Evolutionary conservation across 2,797 vertebrate species (phyloP).

Genomic region (Arrhamphus sclerolepis): DNA sequence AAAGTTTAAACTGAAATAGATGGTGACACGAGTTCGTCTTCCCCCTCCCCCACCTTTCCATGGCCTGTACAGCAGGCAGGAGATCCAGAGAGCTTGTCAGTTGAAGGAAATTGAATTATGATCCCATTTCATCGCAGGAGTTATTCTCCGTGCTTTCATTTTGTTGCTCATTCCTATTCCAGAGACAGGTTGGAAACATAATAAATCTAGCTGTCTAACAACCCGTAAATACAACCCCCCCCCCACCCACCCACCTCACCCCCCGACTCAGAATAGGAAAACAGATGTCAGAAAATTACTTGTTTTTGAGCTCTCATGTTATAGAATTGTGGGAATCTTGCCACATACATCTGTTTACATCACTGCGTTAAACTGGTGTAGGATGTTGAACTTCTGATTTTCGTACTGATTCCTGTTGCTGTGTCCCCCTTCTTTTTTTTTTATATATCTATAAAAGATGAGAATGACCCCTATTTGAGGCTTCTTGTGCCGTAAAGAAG

Average conservation of each 20-base stretch:
- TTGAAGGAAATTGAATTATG: conserved; percentile 63
- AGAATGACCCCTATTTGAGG: too few relatives aligned
- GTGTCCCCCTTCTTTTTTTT: too few relatives aligned
- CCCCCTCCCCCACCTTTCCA: conserved; percentile 1
- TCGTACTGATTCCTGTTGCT: background rate
- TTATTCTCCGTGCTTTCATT: conserved; percentile 31
- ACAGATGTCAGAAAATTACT: background rate
- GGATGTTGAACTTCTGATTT: conserved; percentile 11
- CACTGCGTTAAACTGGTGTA: conserved; percentile 2
- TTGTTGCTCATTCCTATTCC: conserved; percentile 10
- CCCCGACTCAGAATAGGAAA: background rate
- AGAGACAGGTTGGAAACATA: conserved; percentile 5
- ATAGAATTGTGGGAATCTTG: background rate
- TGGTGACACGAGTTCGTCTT: background rate
- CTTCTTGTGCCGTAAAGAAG: too few relatives aligned
- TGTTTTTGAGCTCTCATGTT: background rate
- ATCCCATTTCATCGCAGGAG: conserved; percentile 49
- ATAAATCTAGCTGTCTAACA: background rate
- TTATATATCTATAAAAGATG: too few relatives aligned
- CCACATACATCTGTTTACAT: background rate
- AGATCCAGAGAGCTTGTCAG: conserved; percentile 52
- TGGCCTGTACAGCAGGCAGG: conserved; percentile 21
- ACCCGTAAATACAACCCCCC: background rate
- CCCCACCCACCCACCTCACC: background rate
- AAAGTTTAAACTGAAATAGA: conserved; percentile 15